These are phyloP conservation scores for Vultur gryphus DNA, from an alignment of 2,797 vertebrate genomes.

Conservation along the genomic window DNA sequence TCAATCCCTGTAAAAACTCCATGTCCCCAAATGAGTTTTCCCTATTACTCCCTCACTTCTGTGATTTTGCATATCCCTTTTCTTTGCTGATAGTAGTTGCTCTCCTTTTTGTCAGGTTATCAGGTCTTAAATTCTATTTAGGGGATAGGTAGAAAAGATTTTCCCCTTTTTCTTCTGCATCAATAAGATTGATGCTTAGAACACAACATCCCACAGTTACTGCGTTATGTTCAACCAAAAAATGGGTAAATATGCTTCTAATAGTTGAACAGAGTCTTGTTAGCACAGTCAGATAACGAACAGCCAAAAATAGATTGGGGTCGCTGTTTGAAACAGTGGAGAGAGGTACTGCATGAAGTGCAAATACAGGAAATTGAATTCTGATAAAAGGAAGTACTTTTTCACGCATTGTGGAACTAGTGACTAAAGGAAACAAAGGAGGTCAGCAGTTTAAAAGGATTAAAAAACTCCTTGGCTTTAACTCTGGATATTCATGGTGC, in stretches of 20 bases:
- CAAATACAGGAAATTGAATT: not conserved
- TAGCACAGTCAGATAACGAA: not conserved
- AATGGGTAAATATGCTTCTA: not conserved
- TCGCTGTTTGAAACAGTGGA: not conserved
- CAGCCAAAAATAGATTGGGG: not conserved
- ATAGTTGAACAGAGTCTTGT: not conserved
- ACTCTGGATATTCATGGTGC: not conserved
- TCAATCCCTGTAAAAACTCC: not conserved
- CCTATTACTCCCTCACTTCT: not conserved
- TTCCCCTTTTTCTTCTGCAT: not conserved
- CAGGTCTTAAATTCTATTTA: not conserved
- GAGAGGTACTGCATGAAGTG: not conserved
- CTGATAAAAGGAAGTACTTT: not conserved
- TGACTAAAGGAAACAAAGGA: not conserved
- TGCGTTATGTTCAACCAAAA: not conserved
- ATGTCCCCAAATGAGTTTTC: not conserved
- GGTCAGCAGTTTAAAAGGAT: not conserved
- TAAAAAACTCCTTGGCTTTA: not conserved
- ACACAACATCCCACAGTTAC: not conserved
- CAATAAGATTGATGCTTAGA: not conserved
- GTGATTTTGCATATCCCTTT: not conserved
- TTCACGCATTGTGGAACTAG: not conserved
- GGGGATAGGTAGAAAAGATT: not conserved
- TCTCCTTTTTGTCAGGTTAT: not conserved
- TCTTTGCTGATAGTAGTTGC: not conserved